phyloP scores from a whole-genome alignment of 2,888 invertebrate genomes.

The Bellardia bayeri region DNA sequence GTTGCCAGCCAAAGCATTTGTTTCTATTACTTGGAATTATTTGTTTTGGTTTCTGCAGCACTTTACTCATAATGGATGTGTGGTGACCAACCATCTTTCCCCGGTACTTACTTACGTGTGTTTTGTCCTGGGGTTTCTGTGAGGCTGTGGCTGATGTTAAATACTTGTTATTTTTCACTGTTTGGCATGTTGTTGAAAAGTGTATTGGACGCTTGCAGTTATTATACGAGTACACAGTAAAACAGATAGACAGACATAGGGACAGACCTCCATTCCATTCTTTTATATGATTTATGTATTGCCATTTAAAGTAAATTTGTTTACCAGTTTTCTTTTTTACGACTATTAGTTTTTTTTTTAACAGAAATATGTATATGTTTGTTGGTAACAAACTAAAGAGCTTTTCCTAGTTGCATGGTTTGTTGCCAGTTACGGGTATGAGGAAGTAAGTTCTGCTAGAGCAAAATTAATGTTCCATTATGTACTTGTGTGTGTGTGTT shows the following conservation, averaged over 20 bases:
- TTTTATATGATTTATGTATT: conserved; percentile 69
- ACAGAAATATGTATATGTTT: neutral
- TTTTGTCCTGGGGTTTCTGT: conserved; percentile 24
- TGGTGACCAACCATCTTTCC: conserved; percentile 42
- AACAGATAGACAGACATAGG: neutral
- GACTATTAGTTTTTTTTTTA: neutral
- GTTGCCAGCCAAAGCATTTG: conserved; percentile 24
- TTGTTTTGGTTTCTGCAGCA: conserved; percentile 54
- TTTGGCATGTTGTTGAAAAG: conserved; percentile 72
- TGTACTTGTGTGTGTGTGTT: conserved; percentile 18
- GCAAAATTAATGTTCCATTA: conserved; percentile 66
- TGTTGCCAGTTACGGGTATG: conserved; percentile 12
- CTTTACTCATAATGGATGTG: conserved; percentile 55
- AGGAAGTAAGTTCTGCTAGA: conserved; percentile 64
- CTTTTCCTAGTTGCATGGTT: conserved; percentile 4
- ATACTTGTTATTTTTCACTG: conserved; percentile 71
- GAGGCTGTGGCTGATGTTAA: conserved; percentile 55
- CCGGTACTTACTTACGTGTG: conserved; percentile 22
- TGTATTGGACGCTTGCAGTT: conserved; percentile 23
- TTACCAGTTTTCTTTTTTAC: conserved; percentile 63
- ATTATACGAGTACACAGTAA: neutral
- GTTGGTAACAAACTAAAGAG: conserved; percentile 26
- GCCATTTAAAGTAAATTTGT: conserved; percentile 73
- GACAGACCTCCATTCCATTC: conserved; percentile 31
- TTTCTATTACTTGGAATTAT: conserved; percentile 58